Base-by-base conservation (phyloP, 2,113 vertebrate species). In the Genyomyrus donnyi region DNA sequence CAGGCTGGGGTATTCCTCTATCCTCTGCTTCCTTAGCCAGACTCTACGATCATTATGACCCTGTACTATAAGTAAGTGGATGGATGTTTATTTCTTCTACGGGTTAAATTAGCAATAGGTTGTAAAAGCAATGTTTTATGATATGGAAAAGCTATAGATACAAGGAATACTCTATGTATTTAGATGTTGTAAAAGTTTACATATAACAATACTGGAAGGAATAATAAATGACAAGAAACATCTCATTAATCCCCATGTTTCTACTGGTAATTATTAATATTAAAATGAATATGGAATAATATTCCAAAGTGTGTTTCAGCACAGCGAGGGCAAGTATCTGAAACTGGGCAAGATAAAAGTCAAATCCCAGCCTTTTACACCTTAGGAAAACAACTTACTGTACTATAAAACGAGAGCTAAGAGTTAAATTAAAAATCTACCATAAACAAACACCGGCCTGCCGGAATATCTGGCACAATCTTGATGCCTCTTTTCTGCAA, bases 401-500 rank as follows among this genome's bases (percentile, higher is more conserved):
- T 35, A 42, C 56, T 62, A 13, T 19, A 15, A 13, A 80, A 39
- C 11, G 42, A 80, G 15, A 80, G 5, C 15, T 80, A 19, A 80
- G 35, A 42, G 74, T 93, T 94, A 91, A 92, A 31, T 77, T 87
- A 85, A 93, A 92, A 92, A 91, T 89, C 70, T 42, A 89, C 91
- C 89, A 88, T 94, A 94, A 94, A 94, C 74, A 80, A 88, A 89
- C 58, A 91, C 42, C 49, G 91, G 88, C 91, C 94, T 93, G 92
- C 93, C 88, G 88, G 74, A 91, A 91, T 92, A 96, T 95, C 89
- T 66, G 27, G 80, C 90, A 92, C 94, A 93, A 93, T 91, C 74
- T 89, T n/a, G 31, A 89, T 91, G 91, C 93, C 92, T 94, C 92
- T 91, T 24, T 91, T 91, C n/a, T 90, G 46, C 53, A 90, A n/a